A percentile compares a stretch with the other conserved stretches of the same genome.
Conservation (phyloP, 2,797 vertebrate species). For the Tangara arthus region DNA sequence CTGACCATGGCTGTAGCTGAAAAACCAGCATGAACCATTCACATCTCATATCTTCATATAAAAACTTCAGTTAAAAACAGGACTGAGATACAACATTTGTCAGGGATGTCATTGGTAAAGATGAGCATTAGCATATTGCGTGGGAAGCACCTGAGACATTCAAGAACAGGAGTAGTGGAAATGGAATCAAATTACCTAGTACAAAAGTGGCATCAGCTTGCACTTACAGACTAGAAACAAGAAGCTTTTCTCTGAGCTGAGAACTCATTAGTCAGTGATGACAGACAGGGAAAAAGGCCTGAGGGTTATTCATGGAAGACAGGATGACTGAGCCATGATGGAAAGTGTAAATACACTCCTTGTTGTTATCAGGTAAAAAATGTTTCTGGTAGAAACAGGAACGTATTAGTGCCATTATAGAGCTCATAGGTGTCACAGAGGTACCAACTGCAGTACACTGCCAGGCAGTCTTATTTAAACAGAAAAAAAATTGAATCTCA, state of each 20-base stretch:
- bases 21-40: neutral
- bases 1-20: neutral
- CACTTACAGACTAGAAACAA: neutral
- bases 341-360: neutral
- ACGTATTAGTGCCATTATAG: neutral
- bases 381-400: neutral
- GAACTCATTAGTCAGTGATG: conserved; percentile 17
- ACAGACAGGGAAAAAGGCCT: conserved; percentile 5
- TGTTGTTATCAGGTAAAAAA: neutral
- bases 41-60: neutral
- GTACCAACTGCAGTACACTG: neutral
- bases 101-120: neutral
- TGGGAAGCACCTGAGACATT: neutral
- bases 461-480: neutral
- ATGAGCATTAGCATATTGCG: neutral
- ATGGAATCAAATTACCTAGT: neutral
- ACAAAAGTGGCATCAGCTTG: neutral
- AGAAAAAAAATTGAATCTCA: neutral
- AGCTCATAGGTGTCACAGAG: neutral
- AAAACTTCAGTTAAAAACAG: neutral
- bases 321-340: neutral
- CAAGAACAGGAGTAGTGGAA: neutral
- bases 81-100: neutral
- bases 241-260: neutral
- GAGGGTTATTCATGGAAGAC: neutral